Evolutionary conservation across 2,888 invertebrate species (phyloP), one percentile per base, ranked within the genome.

Genomic region (Epistrophe grossulariae): DNA sequence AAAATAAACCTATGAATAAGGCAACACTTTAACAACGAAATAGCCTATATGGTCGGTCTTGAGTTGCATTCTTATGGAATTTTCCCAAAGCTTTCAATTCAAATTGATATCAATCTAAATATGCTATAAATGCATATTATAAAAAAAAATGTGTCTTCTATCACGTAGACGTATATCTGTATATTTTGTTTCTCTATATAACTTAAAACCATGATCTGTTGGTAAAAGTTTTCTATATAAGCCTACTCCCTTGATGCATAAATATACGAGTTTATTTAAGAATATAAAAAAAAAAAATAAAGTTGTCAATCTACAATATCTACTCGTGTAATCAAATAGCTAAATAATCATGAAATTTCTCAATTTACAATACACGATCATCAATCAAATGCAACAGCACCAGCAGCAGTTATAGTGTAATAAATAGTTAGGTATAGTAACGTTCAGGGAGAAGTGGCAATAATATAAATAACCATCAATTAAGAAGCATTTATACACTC

Each of bases 401-500:
- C 60, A 66, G 31, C 38, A 55, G n/a, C 31, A 38, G 48, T n/a
- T n/a, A n/a, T 17, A 71, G 79, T 79, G 84, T 74, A 80, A 71
- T 59, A 74, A 84, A 70, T 24, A 24, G 24, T 31, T 35, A n/a
- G n/a, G n/a, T n/a, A 8, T 68, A 43, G 73, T 48, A 74, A 79
- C 60, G 70, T 28, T 48, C 28, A 31, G 50, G 38, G 48, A 24
- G 40, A 59, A 40, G 60, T 68, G 50, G 57, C 55, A 45, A 17
- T 24, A 79, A 52, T 52, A 57, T 68, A 71, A 81, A 62, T 73
- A 78, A 62, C 66, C 64, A 79, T 77, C 62, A 85, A 81, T 77
- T 84, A 72, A 80, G 64, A 72, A 72, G 28, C 84, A 72, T 66
- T 77, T 50, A 52, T 64, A 85, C 68, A 84, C 80, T 62, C 43